Conservation (phyloP, 2,797 vertebrate genomes). For the Acanthurus lineatus region DNA sequence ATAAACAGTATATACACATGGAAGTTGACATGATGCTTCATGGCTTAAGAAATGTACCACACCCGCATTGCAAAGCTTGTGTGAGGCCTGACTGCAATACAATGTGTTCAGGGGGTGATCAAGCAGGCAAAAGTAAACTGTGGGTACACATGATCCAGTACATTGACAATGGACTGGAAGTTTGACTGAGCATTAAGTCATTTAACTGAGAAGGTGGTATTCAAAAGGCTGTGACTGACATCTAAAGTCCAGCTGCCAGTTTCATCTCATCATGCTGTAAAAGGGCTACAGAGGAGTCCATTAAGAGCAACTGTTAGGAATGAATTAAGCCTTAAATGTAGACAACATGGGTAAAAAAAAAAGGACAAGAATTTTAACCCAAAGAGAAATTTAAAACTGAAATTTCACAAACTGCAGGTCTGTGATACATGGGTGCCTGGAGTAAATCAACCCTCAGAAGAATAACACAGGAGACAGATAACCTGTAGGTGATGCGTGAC, state of each 20-base stretch:
- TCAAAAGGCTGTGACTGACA: constrained; percentile 33
- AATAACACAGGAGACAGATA: constrained; percentile 69
- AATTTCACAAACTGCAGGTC: constrained; percentile 6
- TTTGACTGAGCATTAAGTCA: constrained; percentile 38
- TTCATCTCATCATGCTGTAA: constrained; percentile 23
- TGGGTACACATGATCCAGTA: constrained; percentile 30
- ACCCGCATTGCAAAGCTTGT: too few species aligned
- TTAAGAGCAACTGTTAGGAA: constrained; percentile 28
- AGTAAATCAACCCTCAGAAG: constrained; percentile 54
- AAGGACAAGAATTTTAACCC: constrained; percentile 3
- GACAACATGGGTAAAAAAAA: background rate
- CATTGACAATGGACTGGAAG: constrained; percentile 22
- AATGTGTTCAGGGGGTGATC: constrained; percentile 21
- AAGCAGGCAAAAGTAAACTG: constrained; percentile 28
- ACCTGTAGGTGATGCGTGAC: constrained; percentile 73
- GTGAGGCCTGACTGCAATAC: background rate
- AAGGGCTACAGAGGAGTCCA: constrained; percentile 25
- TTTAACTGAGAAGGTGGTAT: constrained; percentile 24
- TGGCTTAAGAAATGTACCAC: background rate
- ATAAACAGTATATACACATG: background rate
- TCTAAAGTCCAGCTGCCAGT: constrained; percentile 42
- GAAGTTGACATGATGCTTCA: background rate
- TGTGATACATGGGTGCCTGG: constrained; percentile 12
- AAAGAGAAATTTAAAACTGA: constrained; percentile 7
- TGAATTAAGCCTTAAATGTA: constrained; percentile 4